Evolutionary conservation across 2,113 vertebrate species (phyloP).

Genomic region (Benthochromis sp.): DNA sequence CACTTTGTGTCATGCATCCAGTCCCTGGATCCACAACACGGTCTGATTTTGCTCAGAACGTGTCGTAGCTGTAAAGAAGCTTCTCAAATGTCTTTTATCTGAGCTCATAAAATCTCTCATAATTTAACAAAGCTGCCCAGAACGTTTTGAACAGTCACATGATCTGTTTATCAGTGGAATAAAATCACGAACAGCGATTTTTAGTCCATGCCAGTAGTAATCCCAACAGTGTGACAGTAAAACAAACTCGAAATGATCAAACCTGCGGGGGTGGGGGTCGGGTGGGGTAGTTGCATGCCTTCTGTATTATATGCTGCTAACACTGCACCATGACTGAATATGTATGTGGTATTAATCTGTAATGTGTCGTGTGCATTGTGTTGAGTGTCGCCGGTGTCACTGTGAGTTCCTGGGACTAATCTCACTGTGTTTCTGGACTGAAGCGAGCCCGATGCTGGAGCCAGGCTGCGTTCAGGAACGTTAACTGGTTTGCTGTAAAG

Average conservation of each 20-base stretch:
- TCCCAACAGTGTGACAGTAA: neutral
- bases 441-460: slow-evolving; percentile 22
- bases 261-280: neutral
- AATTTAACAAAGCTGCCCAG: neutral
- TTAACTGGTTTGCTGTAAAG: neutral
- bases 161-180: neutral
- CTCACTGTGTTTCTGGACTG: neutral
- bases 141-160: neutral
- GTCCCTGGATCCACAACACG: neutral
- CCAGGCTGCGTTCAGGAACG: neutral
- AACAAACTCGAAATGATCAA: neutral
- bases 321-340: neutral
- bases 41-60: rapidly evolving
- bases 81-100: neutral
- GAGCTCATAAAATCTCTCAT: rapidly evolving
- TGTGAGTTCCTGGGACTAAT: slow-evolving; percentile 25
- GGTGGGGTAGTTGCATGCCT: neutral
- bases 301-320: neutral
- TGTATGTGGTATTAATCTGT: slow-evolving; percentile 9
- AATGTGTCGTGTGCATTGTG: slow-evolving; percentile 13
- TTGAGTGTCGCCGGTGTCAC: neutral
- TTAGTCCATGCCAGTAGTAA: neutral
- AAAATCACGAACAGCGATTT: neutral
- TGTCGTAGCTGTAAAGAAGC: neutral
- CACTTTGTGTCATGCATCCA: neutral